phyloP scores from a whole-genome alignment of 2,888 invertebrate species.

The Tachina lurida region DNA sequence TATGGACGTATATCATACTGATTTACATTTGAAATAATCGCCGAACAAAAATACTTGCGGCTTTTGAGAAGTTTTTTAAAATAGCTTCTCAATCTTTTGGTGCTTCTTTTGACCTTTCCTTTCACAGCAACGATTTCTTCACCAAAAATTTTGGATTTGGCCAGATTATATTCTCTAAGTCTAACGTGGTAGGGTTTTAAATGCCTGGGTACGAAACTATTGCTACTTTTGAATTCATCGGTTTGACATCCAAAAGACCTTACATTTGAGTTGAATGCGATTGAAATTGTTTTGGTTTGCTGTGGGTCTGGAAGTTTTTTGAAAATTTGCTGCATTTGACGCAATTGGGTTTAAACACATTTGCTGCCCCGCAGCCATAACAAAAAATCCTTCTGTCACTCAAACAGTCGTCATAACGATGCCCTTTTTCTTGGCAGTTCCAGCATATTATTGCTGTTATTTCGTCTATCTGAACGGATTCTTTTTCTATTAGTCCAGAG shows the following conservation, averaged over 20 bases:
- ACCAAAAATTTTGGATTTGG: conserved; percentile 6
- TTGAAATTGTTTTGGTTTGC: background rate
- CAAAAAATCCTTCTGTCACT: conserved; percentile 26
- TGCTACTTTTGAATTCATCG: background rate
- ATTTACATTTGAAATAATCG: background rate
- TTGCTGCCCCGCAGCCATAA: conserved; percentile 25
- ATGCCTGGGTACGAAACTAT: background rate
- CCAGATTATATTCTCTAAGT: too few species aligned
- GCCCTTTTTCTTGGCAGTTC: conserved; percentile 27
- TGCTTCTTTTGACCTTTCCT: conserved; percentile 5
- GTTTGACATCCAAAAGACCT: conserved; percentile 16
- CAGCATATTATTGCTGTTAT: too few species aligned
- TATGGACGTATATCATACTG: background rate
- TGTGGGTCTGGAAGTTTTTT: conserved; percentile 28
- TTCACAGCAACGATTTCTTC: background rate
- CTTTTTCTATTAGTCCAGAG: too few species aligned
- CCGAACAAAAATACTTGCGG: background rate
- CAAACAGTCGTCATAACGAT: conserved; percentile 36
- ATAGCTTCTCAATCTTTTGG: background rate
- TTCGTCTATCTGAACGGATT: too few species aligned
- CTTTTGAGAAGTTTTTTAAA: background rate
- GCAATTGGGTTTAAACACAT: conserved; percentile 26
- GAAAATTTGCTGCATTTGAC: conserved; percentile 12
- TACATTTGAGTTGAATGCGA: conserved; percentile 23
- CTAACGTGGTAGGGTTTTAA: background rate